Evolutionary conservation across 1,140 invertebrate genomes (phyloP), one percentile per base, ranked within the genome.

Genomic region (Elysia chlorotica): DNA sequence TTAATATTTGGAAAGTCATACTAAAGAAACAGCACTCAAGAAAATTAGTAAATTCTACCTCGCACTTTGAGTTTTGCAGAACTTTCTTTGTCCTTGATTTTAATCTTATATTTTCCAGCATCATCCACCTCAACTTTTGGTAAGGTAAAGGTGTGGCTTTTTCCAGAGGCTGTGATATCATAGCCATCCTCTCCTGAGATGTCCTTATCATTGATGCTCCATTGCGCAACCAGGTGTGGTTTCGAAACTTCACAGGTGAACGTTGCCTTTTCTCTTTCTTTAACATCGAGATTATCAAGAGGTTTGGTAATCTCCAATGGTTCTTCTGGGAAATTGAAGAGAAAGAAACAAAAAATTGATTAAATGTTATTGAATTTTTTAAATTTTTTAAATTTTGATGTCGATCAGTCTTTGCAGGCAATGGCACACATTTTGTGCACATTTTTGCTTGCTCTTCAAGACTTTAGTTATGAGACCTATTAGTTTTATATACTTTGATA

Each of bases 141-240:
- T 21, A 98, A 92, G 14, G 94, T 90, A 14, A 97, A 85, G 30
- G 73, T 78, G 63, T 85, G 84, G 23, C 78, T 71, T 38, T 59
- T 77, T 28, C 80, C 79, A 38, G 81, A 79, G 17, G 81, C 76
- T 31, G 57, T 74, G 25, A 85, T 81, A 35, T 82, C 79, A 65
- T 78, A 79, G 25, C 78, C 79, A 41, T 95, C 91, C 65, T 77
- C 76, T 41, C 72, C 74, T 59, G 65, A 67, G 61, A 83, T 63
- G 74, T 90, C 90, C 62, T 91, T 88, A 17, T 90, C 90, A 80
- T 95, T 92, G 83, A 94, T 94, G 5, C 90, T 91, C 97, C 97
- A 99, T 79, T 93, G 91, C 72, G 97, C 92, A 37, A 74, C 74
- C 21, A 79, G 14, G 89, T 93, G 2, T 95, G 96, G 68, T 92